Evolutionary conservation across 2,113 vertebrate genomes (phyloP), one percentile per base, ranked within the genome.

Genomic region (Thymallus thymallus): DNA sequence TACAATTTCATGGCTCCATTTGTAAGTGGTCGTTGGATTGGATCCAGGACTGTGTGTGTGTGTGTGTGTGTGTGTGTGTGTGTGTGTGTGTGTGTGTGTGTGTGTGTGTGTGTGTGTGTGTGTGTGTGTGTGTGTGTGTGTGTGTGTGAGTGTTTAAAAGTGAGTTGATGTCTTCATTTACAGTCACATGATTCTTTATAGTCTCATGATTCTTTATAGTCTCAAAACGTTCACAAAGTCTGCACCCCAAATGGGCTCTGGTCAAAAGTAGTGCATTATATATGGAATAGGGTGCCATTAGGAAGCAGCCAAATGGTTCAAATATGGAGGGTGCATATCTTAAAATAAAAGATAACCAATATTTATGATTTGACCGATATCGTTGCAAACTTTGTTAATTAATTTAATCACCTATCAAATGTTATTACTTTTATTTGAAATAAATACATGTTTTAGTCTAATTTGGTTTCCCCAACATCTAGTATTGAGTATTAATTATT

Each of bases 11-110:
- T 76, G 45, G 23, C 68, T 56, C 18, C 18, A 18, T 71, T 71
- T 48, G 6, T 41, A 66, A 66, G 16, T 45, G 75, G 32, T 77
- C 12, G 69, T 63, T 74, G 60, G 80, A 76, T 80, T 70, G 35
- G 56, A 76, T 75, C 18, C 24, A 70, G 24, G 30, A 74, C 35
- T n/a, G 3, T 16, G 35, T 46, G 41, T 45, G 10, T 4, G 20
- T 45, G 20, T 45, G 32, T 22, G 30, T 14, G 18, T 20, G n/a
- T 22, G 63, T 18, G 63, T 68, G n/a, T 20, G 20, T 2, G 16
- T 61, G 20, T 1, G 4, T 61, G 58, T 2, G 3, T 64, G 23
- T 29, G n/a, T 20, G 20, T 2, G 16, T 61, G 20, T 1, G 4
- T 61, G 58, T 2, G 3, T 64, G 23, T 29, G n/a, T n/a, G 3